Evolutionary conservation across 2,113 vertebrate genomes (phyloP).

Genomic region (Istiophorus platypterus): DNA sequence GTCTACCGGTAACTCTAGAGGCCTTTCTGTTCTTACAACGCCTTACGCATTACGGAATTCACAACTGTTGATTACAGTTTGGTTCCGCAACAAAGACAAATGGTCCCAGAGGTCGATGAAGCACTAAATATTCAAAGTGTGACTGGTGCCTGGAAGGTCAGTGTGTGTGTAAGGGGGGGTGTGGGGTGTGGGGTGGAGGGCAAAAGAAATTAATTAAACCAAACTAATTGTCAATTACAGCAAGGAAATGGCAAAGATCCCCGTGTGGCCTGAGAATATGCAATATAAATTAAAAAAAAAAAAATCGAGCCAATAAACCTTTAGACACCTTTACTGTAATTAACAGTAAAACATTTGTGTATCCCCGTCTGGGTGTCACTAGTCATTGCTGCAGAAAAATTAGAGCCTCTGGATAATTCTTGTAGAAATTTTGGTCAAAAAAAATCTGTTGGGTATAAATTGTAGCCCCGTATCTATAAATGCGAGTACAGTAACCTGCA

Average conservation of each 20-base stretch:
- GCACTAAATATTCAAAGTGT: not conserved
- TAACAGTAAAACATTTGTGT: not conserved
- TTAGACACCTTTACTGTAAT: not conserved
- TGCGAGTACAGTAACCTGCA: not conserved
- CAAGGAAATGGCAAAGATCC: not conserved
- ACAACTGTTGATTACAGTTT: not conserved
- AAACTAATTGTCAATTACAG: not conserved
- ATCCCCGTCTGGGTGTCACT: not conserved
- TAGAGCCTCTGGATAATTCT: not conserved
- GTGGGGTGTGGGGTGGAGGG: too few species aligned
- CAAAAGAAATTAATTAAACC: not conserved
- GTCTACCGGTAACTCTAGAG: not conserved
- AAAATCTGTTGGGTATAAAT: not conserved
- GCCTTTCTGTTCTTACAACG: not conserved
- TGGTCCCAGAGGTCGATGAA: not conserved
- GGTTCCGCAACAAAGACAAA: not conserved
- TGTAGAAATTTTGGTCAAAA: not conserved
- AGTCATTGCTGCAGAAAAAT: not conserved
- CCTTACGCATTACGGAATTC: not conserved
- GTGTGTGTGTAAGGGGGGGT: too few species aligned
- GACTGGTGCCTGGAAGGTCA: not conserved
- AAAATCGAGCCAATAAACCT: not conserved
- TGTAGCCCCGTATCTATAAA: not conserved
- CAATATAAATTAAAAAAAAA: not conserved
- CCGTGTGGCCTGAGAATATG: not conserved